These are phyloP conservation scores for Gymnocheta viridis DNA, from an alignment of 2,888 invertebrate genomes.

Conservation along the genomic window DNA sequence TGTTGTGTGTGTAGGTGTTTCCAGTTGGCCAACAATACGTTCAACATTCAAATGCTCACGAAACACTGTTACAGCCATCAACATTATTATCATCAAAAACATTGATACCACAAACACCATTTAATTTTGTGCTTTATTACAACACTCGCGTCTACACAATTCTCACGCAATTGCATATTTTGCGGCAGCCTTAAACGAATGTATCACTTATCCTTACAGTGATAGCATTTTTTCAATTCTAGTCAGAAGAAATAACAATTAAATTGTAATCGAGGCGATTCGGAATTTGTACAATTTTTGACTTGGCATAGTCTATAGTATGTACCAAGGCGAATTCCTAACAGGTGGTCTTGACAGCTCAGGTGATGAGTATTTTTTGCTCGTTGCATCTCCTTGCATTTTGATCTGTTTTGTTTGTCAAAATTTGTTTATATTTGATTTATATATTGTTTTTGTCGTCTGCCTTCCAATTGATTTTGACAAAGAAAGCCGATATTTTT, in stretches of 20 bases:
- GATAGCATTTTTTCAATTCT: neutral
- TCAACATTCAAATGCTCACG: conserved; percentile 22
- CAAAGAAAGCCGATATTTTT: too few species aligned
- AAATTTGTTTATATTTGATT: neutral
- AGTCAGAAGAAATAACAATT: neutral
- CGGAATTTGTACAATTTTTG: too few species aligned
- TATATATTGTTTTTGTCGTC: too few species aligned
- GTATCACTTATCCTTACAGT: neutral
- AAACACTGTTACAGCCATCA: neutral
- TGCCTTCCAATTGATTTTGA: too few species aligned
- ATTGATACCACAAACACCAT: conserved; percentile 12
- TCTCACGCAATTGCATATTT: conserved; percentile 24
- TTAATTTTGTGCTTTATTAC: neutral
- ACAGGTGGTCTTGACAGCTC: too few species aligned
- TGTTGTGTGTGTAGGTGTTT: conserved; percentile 46
- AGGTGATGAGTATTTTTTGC: too few species aligned
- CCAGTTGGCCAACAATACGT: conserved; percentile 47
- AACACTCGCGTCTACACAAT: neutral
- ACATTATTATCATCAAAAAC: neutral
- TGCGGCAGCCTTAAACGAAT: neutral
- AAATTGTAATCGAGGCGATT: neutral
- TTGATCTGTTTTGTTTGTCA: too few species aligned
- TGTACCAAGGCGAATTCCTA: too few species aligned
- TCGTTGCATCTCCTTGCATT: too few species aligned
- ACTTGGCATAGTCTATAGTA: too few species aligned